Percentiles rank a stretch among this genome's conserved stretches.
Evolutionary conservation across 2,797 vertebrate genomes (phyloP).

Genomic region (Synaphobranchus kaupii): DNA sequence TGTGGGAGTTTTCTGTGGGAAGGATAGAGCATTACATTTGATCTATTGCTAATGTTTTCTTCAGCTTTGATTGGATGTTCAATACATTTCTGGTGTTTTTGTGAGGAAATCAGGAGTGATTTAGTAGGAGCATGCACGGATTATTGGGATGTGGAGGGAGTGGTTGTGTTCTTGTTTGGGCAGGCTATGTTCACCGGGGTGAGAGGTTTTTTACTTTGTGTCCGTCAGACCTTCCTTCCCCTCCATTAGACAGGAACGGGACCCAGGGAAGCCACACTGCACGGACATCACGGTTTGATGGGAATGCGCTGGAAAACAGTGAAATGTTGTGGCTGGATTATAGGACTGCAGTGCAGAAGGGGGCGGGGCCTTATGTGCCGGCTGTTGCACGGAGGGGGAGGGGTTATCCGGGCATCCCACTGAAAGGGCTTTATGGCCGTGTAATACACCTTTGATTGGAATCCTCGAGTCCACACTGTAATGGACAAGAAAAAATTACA

Average conservation of each 20-base stretch:
- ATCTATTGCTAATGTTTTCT: neutral
- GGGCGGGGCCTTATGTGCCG: neutral
- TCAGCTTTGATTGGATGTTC: neutral
- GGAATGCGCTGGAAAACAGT: neutral
- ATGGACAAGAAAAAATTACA: neutral
- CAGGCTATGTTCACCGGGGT: neutral
- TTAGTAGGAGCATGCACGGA: neutral
- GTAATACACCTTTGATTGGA: slow-evolving; percentile 1
- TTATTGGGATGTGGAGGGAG: neutral
- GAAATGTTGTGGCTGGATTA: neutral
- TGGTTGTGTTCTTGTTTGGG: neutral
- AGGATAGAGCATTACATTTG: neutral
- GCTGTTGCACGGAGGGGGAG: neutral
- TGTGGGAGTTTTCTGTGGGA: neutral
- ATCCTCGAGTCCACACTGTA: neutral
- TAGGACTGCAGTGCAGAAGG: neutral
- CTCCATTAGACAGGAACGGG: neutral
- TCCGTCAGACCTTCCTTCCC: neutral
- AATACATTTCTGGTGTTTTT: too few species aligned
- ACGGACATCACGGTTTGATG: neutral
- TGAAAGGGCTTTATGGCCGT: neutral
- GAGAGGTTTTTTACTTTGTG: neutral
- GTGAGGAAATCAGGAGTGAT: neutral
- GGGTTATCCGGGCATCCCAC: neutral
- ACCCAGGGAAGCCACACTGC: neutral